These are phyloP conservation scores for Aplodontia rufa DNA, from an alignment of 2,113 vertebrate species.

Conservation along the genomic window DNA sequence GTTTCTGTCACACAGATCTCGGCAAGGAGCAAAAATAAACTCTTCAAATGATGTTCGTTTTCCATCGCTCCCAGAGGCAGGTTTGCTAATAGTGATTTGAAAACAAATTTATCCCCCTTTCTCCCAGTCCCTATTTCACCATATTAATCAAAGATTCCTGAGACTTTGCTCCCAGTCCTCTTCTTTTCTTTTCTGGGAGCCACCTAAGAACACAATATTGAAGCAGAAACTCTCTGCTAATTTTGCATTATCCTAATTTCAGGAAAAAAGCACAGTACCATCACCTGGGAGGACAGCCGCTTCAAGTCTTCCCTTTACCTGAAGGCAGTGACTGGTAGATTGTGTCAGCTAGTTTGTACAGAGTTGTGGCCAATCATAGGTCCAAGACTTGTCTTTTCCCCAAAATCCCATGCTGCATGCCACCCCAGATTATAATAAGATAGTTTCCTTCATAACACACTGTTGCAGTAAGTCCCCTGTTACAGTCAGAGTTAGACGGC, in stretches of 20 bases:
- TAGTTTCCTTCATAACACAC: not conserved
- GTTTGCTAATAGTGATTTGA: conserved; percentile 1
- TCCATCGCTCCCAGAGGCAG: conserved; percentile 25
- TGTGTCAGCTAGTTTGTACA: not conserved
- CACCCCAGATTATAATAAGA: conserved; percentile 9
- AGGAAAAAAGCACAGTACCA: not conserved
- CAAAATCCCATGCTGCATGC: not conserved
- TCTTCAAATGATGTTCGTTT: conserved; percentile 42
- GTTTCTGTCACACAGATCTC: conserved; percentile 59
- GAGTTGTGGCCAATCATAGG: not conserved
- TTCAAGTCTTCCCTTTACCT: not conserved
- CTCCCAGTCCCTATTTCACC: fast-evolving
- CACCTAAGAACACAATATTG: not conserved
- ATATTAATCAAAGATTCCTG: conserved; percentile 23
- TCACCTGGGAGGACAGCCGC: no score
- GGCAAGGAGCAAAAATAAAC: conserved; percentile 69
- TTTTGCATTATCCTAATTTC: not conserved
- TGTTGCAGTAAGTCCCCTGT: not conserved
- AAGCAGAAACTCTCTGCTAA: not conserved
- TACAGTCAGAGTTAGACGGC: not conserved
- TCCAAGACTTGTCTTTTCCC: not conserved
- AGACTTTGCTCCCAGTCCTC: not conserved
- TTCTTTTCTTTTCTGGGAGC: not conserved
- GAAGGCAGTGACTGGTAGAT: not conserved
- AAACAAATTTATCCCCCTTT: not conserved